phyloP scores from a whole-genome alignment of 2,113 vertebrate species.

The Phaethon lepturus region DNA sequence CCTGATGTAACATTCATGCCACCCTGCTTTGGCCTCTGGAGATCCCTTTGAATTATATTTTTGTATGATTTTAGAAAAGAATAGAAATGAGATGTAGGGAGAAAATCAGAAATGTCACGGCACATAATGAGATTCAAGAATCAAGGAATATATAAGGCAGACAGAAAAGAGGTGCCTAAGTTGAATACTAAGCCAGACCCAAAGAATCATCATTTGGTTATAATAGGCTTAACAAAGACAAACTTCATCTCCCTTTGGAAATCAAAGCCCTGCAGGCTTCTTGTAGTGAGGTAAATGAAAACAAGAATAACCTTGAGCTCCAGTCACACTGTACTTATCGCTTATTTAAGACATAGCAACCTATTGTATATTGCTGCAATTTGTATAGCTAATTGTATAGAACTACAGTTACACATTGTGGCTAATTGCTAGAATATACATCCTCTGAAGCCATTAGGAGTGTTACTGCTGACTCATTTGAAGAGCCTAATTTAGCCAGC shows the following conservation, averaged over 20 bases:
- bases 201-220: constrained; percentile 17
- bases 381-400: constrained; percentile 64
- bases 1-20: neutral
- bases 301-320: constrained; percentile 63
- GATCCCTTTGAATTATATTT: neutral
- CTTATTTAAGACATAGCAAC: constrained; percentile 56
- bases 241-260: constrained; percentile 31
- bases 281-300: constrained; percentile 40
- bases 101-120: neutral
- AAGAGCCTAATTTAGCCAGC: constrained; percentile 52
- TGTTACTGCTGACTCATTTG: constrained; percentile 58
- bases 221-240: constrained; percentile 23
- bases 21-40: neutral
- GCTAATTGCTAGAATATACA: constrained; percentile 62
- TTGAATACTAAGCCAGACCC: neutral
- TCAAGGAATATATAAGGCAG: neutral
- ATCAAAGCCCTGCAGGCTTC: constrained; percentile 46
- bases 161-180: neutral
- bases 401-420: constrained; percentile 48
- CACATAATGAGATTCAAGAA: neutral
- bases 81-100: neutral
- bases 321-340: constrained; percentile 34
- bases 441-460: constrained; percentile 49
- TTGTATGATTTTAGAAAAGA: neutral
- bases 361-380: constrained; percentile 60